Evolutionary conservation across 2,797 vertebrate species (phyloP), one percentile per base, ranked within the genome.

Genomic region (Bradypodion pumilum): DNA sequence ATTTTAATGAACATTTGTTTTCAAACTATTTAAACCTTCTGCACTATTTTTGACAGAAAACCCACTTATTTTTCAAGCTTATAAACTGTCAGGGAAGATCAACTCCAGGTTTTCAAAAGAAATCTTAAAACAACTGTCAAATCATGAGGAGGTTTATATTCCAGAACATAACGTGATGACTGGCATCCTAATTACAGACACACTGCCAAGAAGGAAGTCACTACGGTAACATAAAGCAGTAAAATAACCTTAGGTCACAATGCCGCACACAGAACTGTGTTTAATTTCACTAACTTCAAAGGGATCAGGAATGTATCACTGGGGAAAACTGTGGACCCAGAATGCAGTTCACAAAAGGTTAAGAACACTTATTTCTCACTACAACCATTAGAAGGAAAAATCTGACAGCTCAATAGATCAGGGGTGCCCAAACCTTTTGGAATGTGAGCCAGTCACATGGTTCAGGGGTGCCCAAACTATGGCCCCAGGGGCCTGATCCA

Each of bases 131-230:
- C 25, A 74, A 80, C 8, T 52, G 25, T 80, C 16, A 74, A 56
- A 63, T 29, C 60, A 72, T 21, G 32, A 52, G 16, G 62, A 13
- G 15, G 21, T 81, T 32, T 82, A 83, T 49, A 2, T 83, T 82
- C 80, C 78, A 92, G 84, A 46, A 15, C 0, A 0, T 59, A 74
- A 82, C 66, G 76, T 49, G 19, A 81, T 74, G 23, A 5, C 75
- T 77, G 7, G 56, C 23, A 84, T 37, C n/a, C 76, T 78, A 72
- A 7, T 21, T 76, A 78, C 35, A 27, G 2, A 27, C 52, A 81
- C 27, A 49, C 62, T 85, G 72, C 0, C 86, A 69, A 82, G 78
- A 63, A 74, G 81, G 3, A 78, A 40, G 7, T 74, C 79, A 86
- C 29, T 68, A n/a, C n/a, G n/a, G n/a, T n/a, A 83, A 79, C 56